Percentiles rank a stretch among this genome's conserved stretches.
phyloP scores from a whole-genome alignment of 2,888 invertebrate genomes.

The Pseudococcus jackbeardsleyi region DNA sequence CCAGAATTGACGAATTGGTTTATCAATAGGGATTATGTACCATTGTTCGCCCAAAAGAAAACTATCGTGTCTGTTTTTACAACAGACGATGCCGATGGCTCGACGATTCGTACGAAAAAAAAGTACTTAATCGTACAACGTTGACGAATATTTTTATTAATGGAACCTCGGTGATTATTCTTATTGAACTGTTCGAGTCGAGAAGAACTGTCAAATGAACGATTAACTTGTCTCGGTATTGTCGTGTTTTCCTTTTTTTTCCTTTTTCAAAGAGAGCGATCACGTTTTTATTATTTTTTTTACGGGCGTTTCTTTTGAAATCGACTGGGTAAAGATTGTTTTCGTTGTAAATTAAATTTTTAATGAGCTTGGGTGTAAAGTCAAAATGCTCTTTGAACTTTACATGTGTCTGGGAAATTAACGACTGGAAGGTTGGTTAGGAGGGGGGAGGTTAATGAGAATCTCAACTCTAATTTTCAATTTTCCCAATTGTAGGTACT shows the following conservation, averaged over 20 bases:
- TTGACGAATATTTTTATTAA: conserved; percentile 17
- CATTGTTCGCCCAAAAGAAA: conserved; percentile 4
- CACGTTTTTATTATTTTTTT: conserved; percentile 8
- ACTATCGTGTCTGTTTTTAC: conserved; percentile 9
- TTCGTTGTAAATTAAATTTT: conserved; percentile 1
- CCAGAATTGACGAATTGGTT: conserved; percentile 5
- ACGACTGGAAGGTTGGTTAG: too few relatives aligned
- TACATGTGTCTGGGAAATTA: not conserved
- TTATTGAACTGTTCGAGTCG: not conserved
- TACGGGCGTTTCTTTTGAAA: not conserved
- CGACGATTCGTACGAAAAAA: not conserved
- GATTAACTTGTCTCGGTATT: not conserved
- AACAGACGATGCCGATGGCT: not conserved
- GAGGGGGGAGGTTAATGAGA: too few relatives aligned
- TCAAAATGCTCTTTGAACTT: not conserved
- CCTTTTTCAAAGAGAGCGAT: not conserved
- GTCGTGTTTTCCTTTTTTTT: not conserved
- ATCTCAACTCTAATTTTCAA: too few relatives aligned
- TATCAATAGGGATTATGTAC: conserved; percentile 25
- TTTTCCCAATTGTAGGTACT: too few relatives aligned
- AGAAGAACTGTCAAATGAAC: conserved; percentile 14
- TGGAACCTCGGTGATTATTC: conserved; percentile 6
- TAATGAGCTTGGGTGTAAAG: not conserved
- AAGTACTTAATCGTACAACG: not conserved
- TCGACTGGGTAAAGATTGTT: not conserved